Evolutionary conservation across 2,888 invertebrate species (phyloP).

Genomic region (Epiblema foenella): DNA sequence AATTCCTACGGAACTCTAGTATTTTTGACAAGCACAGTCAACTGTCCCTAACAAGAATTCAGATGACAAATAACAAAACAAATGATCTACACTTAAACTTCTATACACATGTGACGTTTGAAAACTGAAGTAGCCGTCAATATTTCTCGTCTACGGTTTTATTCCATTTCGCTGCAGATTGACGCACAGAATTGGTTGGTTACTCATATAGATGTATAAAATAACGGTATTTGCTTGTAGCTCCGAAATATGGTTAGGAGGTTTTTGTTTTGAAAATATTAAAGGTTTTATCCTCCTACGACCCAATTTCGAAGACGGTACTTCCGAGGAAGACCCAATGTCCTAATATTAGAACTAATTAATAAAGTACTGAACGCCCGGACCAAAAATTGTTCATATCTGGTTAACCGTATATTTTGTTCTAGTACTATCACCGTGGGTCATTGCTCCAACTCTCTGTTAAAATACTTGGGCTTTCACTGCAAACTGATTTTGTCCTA

Average conservation of each 20-base stretch:
- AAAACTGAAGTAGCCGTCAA: not conserved
- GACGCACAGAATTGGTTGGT: slow-evolving; percentile 22
- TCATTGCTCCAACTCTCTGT: too few species aligned
- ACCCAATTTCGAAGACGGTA: too few species aligned
- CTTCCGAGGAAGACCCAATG: too few species aligned
- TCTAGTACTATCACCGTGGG: too few species aligned
- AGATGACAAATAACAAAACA: not conserved
- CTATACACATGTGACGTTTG: not conserved
- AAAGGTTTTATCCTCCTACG: too few species aligned
- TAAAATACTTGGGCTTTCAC: too few species aligned
- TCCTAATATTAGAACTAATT: too few species aligned
- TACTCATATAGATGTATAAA: not conserved
- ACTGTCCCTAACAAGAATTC: slow-evolving; percentile 23
- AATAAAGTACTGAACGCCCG: too few species aligned
- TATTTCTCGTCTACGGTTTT: slow-evolving; percentile 26
- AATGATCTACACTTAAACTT: not conserved
- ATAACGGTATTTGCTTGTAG: not conserved
- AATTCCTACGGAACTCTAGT: not conserved
- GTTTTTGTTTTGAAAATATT: not conserved
- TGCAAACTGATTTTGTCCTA: too few species aligned
- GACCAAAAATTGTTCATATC: too few species aligned
- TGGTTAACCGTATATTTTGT: too few species aligned
- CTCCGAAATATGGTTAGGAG: not conserved
- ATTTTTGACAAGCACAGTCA: not conserved
- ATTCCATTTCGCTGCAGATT: slow-evolving; percentile 25